These are phyloP conservation scores for Bombus vancouverensis DNA, from an alignment of 1,140 invertebrate species.

Conservation along the genomic window DNA sequence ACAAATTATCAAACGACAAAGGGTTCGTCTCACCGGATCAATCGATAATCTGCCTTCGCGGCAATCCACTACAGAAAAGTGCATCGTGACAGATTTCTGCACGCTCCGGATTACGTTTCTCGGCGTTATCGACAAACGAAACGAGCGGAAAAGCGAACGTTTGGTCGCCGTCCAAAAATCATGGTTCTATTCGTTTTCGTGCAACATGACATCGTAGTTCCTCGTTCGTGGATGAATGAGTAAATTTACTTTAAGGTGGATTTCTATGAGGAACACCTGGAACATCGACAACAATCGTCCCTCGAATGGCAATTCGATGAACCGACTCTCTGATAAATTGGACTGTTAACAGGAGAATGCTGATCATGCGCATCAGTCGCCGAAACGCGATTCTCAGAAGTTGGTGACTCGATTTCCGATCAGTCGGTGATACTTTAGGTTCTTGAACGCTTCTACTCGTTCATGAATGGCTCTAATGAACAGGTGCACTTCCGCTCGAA, in stretches of 20 bases:
- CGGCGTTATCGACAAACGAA: constrained; percentile 1
- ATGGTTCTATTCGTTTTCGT: too few relatives aligned
- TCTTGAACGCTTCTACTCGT: neutral
- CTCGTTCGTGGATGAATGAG: neutral
- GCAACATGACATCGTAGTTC: neutral
- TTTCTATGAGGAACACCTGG: neutral
- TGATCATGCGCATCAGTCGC: neutral
- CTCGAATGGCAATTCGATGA: too few relatives aligned
- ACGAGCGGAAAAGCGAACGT: neutral
- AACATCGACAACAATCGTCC: neutral
- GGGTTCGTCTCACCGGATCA: neutral
- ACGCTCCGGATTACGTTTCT: constrained; percentile 18
- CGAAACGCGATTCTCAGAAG: neutral
- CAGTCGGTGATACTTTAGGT: neutral
- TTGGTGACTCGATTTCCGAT: neutral
- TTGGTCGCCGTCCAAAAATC: neutral
- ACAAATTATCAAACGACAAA: constrained; percentile 8
- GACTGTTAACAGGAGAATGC: neutral
- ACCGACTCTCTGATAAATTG: neutral
- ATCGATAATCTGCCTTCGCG: constrained; percentile 20
- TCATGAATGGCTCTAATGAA: neutral
- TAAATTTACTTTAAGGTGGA: neutral
- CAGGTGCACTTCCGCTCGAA: neutral
- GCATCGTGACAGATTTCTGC: constrained; percentile 17
- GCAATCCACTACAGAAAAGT: neutral